phyloP scores from a whole-genome alignment of 2,113 vertebrate species.

The Aramus guarauna region DNA sequence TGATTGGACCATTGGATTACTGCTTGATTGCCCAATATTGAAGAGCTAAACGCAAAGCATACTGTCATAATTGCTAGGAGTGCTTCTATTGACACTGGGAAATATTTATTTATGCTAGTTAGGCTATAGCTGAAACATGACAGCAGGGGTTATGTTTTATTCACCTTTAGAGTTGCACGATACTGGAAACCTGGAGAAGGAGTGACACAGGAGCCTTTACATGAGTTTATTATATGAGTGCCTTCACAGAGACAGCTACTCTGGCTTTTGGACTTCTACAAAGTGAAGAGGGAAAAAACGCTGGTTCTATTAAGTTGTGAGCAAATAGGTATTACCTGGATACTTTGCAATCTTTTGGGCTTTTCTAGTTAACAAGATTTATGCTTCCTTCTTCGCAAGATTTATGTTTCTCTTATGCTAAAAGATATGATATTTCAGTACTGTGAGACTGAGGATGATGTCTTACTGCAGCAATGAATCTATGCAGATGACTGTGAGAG shows the following conservation, averaged over 20 bases:
- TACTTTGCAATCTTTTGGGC: neutral
- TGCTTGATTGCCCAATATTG: neutral
- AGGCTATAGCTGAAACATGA: neutral
- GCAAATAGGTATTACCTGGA: neutral
- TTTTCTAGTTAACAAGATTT: conserved; percentile 46
- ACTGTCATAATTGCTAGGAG: neutral
- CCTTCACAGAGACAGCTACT: neutral
- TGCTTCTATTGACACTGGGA: neutral
- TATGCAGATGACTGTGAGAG: neutral
- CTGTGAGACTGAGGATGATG: neutral
- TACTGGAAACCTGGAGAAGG: neutral
- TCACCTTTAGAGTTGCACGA: neutral
- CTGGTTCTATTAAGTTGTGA: neutral
- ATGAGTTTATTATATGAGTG: neutral
- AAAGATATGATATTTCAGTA: conserved; percentile 1
- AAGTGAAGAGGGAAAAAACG: neutral
- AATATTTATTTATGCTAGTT: neutral
- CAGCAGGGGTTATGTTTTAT: neutral
- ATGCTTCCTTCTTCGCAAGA: neutral
- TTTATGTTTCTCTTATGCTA: neutral
- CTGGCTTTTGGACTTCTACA: neutral
- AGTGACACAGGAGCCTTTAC: neutral
- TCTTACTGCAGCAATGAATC: conserved; percentile 42
- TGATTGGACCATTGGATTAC: neutral
- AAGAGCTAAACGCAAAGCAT: neutral